Base-by-base conservation (phyloP, 2,113 vertebrate species). In the Entosphenus tridentatus region DNA sequence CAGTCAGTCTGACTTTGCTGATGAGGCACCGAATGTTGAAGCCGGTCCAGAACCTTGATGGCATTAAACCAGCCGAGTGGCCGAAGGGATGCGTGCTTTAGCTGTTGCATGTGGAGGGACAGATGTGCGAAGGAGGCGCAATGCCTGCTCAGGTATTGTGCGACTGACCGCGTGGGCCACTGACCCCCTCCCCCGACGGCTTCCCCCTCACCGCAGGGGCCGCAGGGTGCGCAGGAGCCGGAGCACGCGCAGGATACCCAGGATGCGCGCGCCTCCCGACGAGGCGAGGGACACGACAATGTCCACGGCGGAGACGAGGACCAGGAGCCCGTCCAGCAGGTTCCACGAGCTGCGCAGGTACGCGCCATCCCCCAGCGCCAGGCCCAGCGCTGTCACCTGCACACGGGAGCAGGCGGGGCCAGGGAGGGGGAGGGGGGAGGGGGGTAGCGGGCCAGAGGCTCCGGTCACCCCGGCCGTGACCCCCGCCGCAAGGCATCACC, bases 301-400 rank as follows among this genome's bases (percentile, higher is more conserved):
- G 77, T 97, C 93, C 68, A 96, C 84, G 73, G 95, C 79, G n/a
- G 93, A 96, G 69, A 97, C 93, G 0, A 96, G 91, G 73, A 97
- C 93, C 68, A 97, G 82, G 77, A 97, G 96, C 70, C 93, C 89
- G 55, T 97, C 93, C 75, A 97, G 80, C 71, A 97, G 78, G 10
- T 97, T 97, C 93, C 93, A 97, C 71, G 91, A 96, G 79, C 93
- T 97, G 58, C 88, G 85, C 72, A 97, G 80, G 72, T 97, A 97
- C 1, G 93, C 85, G 76, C 93, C 85, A 39, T 91, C 85, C 0
- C 93, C 93, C 56, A 96, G 76, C 76, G 93, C 96, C 67, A 97
- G 76, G 57, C 91, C 91, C 78, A 97, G 82, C 2, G 91, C 93
- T 70, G 96, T 89, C 77, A 97, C 88, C 91, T 97, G 76, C 3